Conservation (phyloP, 2,797 vertebrate genomes). For the Poeciliopsis paucimaculata region DNA sequence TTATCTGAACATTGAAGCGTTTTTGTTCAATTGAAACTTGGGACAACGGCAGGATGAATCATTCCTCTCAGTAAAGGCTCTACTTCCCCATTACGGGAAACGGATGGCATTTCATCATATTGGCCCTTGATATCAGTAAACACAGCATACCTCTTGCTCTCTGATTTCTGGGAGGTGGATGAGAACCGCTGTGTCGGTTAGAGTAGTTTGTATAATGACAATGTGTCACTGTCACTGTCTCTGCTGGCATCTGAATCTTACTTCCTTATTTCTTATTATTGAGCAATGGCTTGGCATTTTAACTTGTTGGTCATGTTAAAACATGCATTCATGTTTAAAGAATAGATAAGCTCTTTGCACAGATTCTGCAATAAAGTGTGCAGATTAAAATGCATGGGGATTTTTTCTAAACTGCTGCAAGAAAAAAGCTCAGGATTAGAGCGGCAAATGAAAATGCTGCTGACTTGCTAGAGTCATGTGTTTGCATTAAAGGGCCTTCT, state of each 20-base stretch:
- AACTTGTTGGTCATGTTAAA: slow-evolving; percentile 37
- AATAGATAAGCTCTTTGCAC: slow-evolving; percentile 57
- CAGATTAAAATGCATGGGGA: slow-evolving; percentile 65
- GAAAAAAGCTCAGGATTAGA: slow-evolving; percentile 34
- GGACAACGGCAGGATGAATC: slow-evolving; percentile 68
- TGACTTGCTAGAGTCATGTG: slow-evolving; percentile 13
- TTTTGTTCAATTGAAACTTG: slow-evolving; percentile 60
- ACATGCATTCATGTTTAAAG: slow-evolving; percentile 51
- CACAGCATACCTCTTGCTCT: slow-evolving; percentile 61
- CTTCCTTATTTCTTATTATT: slow-evolving; percentile 53
- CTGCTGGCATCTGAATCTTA: slow-evolving; percentile 45
- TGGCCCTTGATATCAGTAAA: slow-evolving; percentile 72
- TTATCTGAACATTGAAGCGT: slow-evolving; percentile 59
- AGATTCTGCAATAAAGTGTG: slow-evolving; percentile 68
- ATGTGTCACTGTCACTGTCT: slow-evolving; percentile 56
- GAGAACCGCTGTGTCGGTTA: slow-evolving; percentile 34
- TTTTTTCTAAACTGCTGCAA: slow-evolving; percentile 55
- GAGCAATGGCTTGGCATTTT: slow-evolving; percentile 29
- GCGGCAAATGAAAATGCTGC: slow-evolving; percentile 21
- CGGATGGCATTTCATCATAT: slow-evolving; percentile 69
- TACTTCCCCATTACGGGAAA: slow-evolving; percentile 73
- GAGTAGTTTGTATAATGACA: slow-evolving; percentile 48
- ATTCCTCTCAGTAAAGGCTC: slow-evolving; percentile 49
- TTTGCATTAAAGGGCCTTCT: slow-evolving; percentile 35
- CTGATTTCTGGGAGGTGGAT: slow-evolving; percentile 42